phyloP scores from a whole-genome alignment of 2,888 invertebrate genomes.

The Prosapia bicincta region DNA sequence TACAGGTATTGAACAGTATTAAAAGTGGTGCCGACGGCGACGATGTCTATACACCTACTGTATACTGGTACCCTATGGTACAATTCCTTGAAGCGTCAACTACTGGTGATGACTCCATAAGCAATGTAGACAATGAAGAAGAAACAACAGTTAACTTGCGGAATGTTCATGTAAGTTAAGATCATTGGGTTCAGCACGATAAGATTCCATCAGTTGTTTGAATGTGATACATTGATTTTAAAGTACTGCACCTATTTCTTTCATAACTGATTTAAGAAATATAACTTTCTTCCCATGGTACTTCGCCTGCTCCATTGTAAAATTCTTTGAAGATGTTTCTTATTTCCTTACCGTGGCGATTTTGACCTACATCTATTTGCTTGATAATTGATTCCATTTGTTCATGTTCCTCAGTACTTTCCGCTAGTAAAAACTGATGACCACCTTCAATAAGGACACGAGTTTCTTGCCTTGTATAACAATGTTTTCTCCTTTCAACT shows the following conservation, averaged over 20 bases:
- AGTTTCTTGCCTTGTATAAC: background rate
- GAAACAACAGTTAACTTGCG: background rate
- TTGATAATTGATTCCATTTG: slow-evolving; percentile 10
- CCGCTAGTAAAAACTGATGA: slow-evolving; percentile 2
- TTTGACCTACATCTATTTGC: slow-evolving; percentile 8
- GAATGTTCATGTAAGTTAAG: no score
- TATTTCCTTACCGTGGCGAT: background rate
- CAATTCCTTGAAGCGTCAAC: slow-evolving; percentile 13
- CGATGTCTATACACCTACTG: slow-evolving; percentile 6
- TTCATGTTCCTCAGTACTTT: background rate
- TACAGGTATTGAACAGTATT: slow-evolving; percentile 7
- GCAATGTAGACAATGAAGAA: slow-evolving; percentile 11
- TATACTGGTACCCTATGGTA: slow-evolving; percentile 11
- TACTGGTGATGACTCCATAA: slow-evolving; percentile 7
- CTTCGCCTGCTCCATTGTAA: slow-evolving; percentile 11
- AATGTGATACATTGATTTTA: background rate
- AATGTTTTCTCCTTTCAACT: slow-evolving; percentile 4
- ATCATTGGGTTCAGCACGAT: no score
- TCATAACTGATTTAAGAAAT: slow-evolving; percentile 8
- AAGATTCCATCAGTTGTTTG: background rate
- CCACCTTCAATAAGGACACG: slow-evolving; percentile 1
- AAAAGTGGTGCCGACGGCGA: slow-evolving; percentile 7
- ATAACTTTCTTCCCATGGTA: slow-evolving; percentile 5
- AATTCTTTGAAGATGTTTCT: slow-evolving; percentile 5
- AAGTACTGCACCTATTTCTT: no score